A percentile compares a stretch with the other conserved stretches of the same genome.
Conservation (phyloP, 1,140 invertebrate species). For the Trachymyrmex septentrionalis region DNA sequence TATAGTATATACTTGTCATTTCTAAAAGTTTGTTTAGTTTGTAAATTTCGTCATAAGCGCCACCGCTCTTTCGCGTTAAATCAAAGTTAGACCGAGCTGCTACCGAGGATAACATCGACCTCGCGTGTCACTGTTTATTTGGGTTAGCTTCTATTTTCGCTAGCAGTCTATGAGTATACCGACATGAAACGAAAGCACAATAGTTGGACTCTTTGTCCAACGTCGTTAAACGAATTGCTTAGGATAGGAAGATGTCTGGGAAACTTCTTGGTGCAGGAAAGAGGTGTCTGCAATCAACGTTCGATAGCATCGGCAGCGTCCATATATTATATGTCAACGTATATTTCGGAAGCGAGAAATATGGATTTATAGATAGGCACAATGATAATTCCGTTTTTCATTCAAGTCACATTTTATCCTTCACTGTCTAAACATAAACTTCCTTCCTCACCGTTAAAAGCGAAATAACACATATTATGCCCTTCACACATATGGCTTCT, state of each 20-base stretch:
- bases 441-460: neutral
- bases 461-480: slow-evolving; percentile 6
- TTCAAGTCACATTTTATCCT: slow-evolving; percentile 18
- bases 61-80: slow-evolving; percentile 61
- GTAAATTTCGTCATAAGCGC: slow-evolving; percentile 45
- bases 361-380: slow-evolving; percentile 1
- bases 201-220: slow-evolving; percentile 50
- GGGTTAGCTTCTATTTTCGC: slow-evolving; percentile 71
- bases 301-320: slow-evolving; percentile 29
- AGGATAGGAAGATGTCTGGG: slow-evolving; percentile 27
- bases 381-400: slow-evolving; percentile 15
- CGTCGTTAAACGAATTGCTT: slow-evolving; percentile 52
- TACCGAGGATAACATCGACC: slow-evolving; percentile 72
- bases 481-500: neutral
- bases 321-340: too few relatives aligned
- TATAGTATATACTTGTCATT: slow-evolving; percentile 1
- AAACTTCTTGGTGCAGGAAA: neutral
- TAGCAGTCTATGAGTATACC: neutral
- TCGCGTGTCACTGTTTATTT: slow-evolving; percentile 77
- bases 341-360: neutral
- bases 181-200: slow-evolving; percentile 52
- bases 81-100: slow-evolving; percentile 44
- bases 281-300: slow-evolving; percentile 43
- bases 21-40: slow-evolving; percentile 3
- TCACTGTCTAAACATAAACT: neutral